Base-by-base conservation (phyloP, 1,140 invertebrate species). In the Lepidurus arcticus region DNA sequence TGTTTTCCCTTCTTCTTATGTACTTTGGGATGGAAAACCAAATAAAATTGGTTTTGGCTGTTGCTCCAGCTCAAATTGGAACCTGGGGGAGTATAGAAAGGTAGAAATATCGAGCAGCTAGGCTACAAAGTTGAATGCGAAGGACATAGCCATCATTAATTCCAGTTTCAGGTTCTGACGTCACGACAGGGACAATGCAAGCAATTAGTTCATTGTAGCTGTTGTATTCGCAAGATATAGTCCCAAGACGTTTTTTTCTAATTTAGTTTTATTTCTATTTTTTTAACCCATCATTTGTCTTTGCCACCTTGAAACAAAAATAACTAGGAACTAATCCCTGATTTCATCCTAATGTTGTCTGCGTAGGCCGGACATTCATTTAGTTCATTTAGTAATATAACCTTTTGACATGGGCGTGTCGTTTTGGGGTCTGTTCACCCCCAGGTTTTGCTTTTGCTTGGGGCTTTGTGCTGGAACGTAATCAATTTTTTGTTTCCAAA, bases 71-170 rank as follows among this genome's bases (percentile, higher is more conserved):
- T 65, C 53, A 34, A 34, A 21, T 65, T 65, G 53, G 53, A 65
- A 65, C 9, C 21, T 34, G 34, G 34, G 2, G 34, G 4, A 34
- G 34, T 4, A 34, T 34, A 34, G 34, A 34, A 34, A 34, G 34
- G 34, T 34, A 34, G 34, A 34, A 34, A 34, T 34, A 34, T 34
- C 34, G 6, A 65, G 21, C 53, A 13, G 21, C 13, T 1, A 21
- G 21, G 53, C 53, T 65, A 16, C 8, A 65, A 65, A 65, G 9
- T 34, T 65, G 53, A 65, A 65, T 65, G 21, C 53, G 53, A 65
- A 65, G 53, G 21, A n/a, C 53, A 65, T 65, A 65, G 53, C 53
- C 11, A 65, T 65, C 53, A 65, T 65, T 21, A 65, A 65, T 65
- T 21, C 53, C 53, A 65, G 53, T 65, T 65, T 65, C 16, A 65